Conservation (phyloP, 2,888 invertebrate genomes). For the Cantharis lateralis region DNA sequence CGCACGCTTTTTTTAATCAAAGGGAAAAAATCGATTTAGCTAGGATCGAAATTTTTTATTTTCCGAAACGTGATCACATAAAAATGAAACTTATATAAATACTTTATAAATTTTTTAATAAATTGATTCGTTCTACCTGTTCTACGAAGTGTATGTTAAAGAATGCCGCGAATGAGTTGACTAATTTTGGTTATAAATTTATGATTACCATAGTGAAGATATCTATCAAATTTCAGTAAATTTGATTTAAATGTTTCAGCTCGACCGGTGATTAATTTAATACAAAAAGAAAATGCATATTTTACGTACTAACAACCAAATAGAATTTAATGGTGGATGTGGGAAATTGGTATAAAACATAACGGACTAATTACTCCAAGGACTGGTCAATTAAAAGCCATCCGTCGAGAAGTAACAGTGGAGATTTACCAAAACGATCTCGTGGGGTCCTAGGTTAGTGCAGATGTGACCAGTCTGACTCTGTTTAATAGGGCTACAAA, state of each 20-base stretch:
- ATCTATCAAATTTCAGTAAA: neutral
- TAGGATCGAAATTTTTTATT: neutral
- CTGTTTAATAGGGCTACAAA: slow-evolving; percentile 25
- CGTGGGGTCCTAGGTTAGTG: slow-evolving; percentile 38
- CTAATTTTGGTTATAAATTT: neutral
- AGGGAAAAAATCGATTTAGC: neutral
- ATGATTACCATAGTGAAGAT: neutral
- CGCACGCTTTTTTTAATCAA: neutral
- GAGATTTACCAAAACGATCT: slow-evolving; percentile 45
- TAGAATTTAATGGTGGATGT: slow-evolving; percentile 39
- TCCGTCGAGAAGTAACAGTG: slow-evolving; percentile 40
- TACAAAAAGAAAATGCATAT: neutral
- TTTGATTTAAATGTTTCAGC: neutral
- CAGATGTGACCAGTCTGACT: slow-evolving; percentile 35
- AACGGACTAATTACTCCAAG: slow-evolving; percentile 46
- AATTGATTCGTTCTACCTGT: neutral
- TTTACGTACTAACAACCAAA: slow-evolving; percentile 44
- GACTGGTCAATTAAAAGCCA: slow-evolving; percentile 45
- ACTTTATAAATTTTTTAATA: neutral
- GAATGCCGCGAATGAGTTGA: neutral
- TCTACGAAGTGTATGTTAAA: neutral
- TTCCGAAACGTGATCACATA: neutral
- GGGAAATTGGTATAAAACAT: slow-evolving; percentile 37
- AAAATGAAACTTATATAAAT: neutral
- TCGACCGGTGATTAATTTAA: neutral